Conservation (phyloP, 2,888 invertebrate genomes). For the Drosophila meridionalis region DNA sequence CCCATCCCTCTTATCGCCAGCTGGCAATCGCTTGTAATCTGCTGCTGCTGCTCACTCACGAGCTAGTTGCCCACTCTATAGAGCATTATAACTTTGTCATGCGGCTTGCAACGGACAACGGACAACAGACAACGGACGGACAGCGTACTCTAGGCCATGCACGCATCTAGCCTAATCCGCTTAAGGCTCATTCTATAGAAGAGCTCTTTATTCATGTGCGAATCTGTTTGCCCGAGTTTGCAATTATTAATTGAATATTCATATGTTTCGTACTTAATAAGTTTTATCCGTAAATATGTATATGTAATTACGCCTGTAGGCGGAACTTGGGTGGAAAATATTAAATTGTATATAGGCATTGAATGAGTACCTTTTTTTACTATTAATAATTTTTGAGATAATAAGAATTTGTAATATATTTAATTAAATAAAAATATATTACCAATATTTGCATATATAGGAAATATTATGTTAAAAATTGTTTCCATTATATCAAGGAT, state of each 20-base stretch:
- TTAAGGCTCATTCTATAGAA: neutral
- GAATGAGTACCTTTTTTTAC: neutral
- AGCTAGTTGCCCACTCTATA: constrained; percentile 25
- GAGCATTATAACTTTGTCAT: constrained; percentile 18
- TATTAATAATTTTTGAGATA: no score
- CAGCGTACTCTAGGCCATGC: neutral
- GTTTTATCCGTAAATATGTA: neutral
- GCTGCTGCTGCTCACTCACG: constrained; percentile 50
- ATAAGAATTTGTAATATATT: no score
- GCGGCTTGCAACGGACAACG: constrained; percentile 10
- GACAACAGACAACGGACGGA: neutral
- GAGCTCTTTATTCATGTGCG: neutral
- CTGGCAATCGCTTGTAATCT: constrained; percentile 74
- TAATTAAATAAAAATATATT: no score
- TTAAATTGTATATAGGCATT: neutral
- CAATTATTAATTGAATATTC: constrained; percentile 9
- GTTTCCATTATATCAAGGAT: no score
- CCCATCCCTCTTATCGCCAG: constrained; percentile 57
- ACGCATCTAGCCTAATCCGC: constrained; percentile 12
- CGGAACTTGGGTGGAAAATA: neutral
- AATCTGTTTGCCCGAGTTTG: constrained; percentile 2
- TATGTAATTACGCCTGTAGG: neutral
- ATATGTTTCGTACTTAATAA: neutral
- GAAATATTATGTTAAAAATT: no score
- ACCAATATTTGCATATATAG: no score